Conservation (phyloP, 2,113 vertebrate genomes). For the Zapus hudsonius region DNA sequence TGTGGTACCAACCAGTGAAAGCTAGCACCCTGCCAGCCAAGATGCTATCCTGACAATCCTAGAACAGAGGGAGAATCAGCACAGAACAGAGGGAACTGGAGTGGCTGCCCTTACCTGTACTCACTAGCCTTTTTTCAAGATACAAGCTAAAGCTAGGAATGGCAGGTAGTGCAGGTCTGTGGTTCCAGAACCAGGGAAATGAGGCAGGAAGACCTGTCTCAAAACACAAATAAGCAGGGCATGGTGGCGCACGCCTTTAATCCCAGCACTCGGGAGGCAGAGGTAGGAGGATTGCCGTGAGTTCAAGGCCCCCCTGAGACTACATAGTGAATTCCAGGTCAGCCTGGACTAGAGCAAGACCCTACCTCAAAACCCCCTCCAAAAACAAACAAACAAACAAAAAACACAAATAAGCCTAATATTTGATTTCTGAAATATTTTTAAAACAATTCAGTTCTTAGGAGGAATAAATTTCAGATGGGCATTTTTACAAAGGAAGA, state of each 20-base stretch:
- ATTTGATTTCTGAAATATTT: constrained; percentile 1
- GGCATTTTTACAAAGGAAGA: constrained; percentile 46
- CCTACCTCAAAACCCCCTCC: background rate
- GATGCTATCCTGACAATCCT: background rate
- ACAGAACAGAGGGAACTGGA: background rate
- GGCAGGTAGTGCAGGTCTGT: background rate
- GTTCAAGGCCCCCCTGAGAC: too few relatives aligned
- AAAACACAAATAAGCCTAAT: background rate
- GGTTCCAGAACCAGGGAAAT: background rate
- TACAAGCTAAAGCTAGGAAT: background rate
- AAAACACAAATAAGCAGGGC: too few relatives aligned
- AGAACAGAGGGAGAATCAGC: background rate
- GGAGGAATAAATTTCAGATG: constrained; percentile 10
- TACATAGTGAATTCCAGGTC: too few relatives aligned
- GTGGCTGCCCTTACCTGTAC: background rate
- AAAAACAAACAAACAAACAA: too few relatives aligned
- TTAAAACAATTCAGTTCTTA: background rate
- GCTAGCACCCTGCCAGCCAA: background rate
- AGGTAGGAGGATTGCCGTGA: too few relatives aligned
- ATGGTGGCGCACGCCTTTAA: too few relatives aligned
- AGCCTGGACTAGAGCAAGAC: background rate
- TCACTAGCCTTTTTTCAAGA: constrained; percentile 20
- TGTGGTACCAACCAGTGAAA: background rate
- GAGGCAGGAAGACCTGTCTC: background rate
- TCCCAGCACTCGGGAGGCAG: too few relatives aligned